Conservation (phyloP, 2,888 invertebrate genomes). For the Neoscelio sp. region DNA sequence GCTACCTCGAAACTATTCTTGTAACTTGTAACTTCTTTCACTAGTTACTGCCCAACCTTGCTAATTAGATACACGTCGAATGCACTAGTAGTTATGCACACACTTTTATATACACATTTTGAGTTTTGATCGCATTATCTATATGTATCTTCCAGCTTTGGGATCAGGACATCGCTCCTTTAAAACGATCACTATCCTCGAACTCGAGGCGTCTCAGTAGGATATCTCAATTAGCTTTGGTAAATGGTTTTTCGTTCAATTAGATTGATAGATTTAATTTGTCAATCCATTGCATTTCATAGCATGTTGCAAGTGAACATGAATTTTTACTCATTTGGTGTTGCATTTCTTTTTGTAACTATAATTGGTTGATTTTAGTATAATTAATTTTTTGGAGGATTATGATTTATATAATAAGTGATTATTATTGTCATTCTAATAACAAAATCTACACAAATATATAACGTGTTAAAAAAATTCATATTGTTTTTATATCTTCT, state of each 20-base stretch:
- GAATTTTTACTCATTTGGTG: constrained; percentile 8
- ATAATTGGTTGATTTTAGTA: too few species aligned
- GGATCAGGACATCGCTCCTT: constrained; percentile 94
- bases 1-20: too few species aligned
- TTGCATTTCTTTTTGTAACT: background rate
- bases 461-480: too few species aligned
- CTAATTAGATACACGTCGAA: background rate
- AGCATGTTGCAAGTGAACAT: constrained; percentile 20
- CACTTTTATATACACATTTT: constrained; percentile 19
- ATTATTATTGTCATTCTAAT: too few species aligned
- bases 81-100: constrained; percentile 15
- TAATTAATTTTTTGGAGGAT: too few species aligned
- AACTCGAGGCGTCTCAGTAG: constrained; percentile 92
- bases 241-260: constrained; percentile 83
- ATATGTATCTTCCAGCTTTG: constrained; percentile 86
- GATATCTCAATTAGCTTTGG: constrained; percentile 92
- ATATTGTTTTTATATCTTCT: too few species aligned
- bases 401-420: too few species aligned
- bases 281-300: constrained; percentile 15
- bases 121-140: constrained; percentile 33
- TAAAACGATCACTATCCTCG: constrained; percentile 91
- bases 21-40: too few species aligned
- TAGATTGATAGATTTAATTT: constrained; percentile 22
- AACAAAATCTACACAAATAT: too few species aligned
- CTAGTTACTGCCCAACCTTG: too few species aligned